Conservation (phyloP, 2,797 vertebrate genomes). For the Coccyzus lansbergi region DNA sequence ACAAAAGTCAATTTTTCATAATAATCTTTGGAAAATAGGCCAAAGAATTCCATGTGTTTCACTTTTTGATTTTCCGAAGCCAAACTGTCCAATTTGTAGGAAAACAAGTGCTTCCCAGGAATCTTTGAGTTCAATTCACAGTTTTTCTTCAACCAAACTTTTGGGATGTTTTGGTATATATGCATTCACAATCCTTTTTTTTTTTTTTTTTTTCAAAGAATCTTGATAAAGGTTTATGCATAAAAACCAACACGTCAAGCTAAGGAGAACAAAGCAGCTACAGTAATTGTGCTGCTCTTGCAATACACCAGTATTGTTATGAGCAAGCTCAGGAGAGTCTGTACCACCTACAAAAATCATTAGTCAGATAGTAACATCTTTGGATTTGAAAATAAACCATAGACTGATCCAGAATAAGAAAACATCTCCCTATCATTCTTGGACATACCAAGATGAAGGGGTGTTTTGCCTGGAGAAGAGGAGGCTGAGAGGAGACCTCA, state of each 20-base stretch:
- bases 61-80: not conserved
- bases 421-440: not conserved
- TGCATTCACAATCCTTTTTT: not conserved
- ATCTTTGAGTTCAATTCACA: not conserved
- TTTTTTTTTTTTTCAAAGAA: not conserved
- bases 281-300: not conserved
- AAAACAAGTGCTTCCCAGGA: not conserved
- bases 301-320: not conserved
- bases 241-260: not conserved
- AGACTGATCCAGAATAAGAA: not conserved
- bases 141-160: not conserved
- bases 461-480: no score
- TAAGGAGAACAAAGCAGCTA: not conserved
- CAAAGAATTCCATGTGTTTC: not conserved
- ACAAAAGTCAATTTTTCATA: not conserved
- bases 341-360: not conserved
- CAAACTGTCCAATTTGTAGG: fast-evolving
- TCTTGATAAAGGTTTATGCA: not conserved
- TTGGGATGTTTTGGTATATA: not conserved
- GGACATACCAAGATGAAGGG: not conserved
- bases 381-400: not conserved
- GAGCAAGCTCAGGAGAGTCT: not conserved
- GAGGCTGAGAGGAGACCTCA: no score
- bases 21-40: not conserved
- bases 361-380: not conserved